Evolutionary conservation across 2,888 invertebrate genomes (phyloP).

Genomic region (Noctua comes): DNA sequence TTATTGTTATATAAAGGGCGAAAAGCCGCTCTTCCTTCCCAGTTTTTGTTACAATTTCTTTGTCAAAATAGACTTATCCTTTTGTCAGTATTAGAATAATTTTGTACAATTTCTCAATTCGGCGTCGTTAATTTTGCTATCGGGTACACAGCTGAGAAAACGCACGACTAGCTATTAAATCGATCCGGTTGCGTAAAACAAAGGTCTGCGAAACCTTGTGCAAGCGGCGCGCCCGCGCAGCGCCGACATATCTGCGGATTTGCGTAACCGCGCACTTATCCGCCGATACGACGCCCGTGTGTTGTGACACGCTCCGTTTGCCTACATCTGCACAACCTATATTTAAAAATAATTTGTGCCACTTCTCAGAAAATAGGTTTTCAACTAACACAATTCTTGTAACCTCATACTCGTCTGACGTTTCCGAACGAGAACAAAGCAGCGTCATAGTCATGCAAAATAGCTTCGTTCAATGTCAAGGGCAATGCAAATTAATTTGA

Average conservation of each 20-base stretch:
- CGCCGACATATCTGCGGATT: slow-evolving; percentile 90
- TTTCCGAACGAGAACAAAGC: slow-evolving; percentile 33
- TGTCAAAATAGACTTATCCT: slow-evolving; percentile 55
- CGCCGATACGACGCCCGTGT: slow-evolving; percentile 86
- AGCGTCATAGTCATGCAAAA: slow-evolving; percentile 59
- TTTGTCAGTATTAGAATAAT: slow-evolving; percentile 60
- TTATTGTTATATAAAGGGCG: slow-evolving; percentile 71
- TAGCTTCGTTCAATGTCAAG: slow-evolving; percentile 72
- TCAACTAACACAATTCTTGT: background rate
- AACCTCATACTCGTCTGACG: background rate
- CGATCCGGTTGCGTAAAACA: slow-evolving; percentile 90
- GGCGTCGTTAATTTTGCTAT: slow-evolving; percentile 75
- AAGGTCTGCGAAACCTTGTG: slow-evolving; percentile 90
- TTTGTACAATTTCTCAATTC: slow-evolving; percentile 74
- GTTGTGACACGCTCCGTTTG: slow-evolving; percentile 87
- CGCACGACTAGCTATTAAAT: slow-evolving; percentile 89
- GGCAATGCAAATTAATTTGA: slow-evolving; percentile 71
- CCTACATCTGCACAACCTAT: slow-evolving; percentile 78
- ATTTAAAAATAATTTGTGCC: slow-evolving; percentile 70
- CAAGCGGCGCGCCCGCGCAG: slow-evolving; percentile 88
- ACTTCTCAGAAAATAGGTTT: slow-evolving; percentile 27
- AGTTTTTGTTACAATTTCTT: slow-evolving; percentile 68
- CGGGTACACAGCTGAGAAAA: slow-evolving; percentile 87
- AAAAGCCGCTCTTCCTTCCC: slow-evolving; percentile 73
- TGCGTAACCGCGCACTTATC: slow-evolving; percentile 90